Evolutionary conservation across 2,797 vertebrate species (phyloP), one percentile per base, ranked within the genome.

Genomic region (Rhodeus uyekii): DNA sequence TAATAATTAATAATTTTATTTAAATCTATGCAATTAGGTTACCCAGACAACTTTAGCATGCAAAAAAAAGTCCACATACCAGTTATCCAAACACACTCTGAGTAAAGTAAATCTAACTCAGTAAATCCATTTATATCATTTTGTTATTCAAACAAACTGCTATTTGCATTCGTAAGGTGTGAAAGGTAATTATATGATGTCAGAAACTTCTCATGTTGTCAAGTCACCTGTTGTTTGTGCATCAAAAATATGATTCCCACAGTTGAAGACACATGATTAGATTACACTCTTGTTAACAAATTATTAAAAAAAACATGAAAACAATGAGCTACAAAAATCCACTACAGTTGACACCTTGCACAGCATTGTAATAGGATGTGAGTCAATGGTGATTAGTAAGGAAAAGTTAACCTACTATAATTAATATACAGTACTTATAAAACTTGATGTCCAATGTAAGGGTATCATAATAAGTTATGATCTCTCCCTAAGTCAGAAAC

Each of bases 191-290:
- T 75, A 79, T 76, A 60, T 36, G 24, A 12, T 78, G 75, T 44
- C 36, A 46, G 61, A 55, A 53, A n/a, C 58, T 19, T 60, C 78
- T 78, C 27, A 74, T 69, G 46, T 78, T 48, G 77, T 50, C 44
- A 67, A 63, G 72, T 42, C 39, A 58, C 22, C 14, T 74, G 65
- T 83, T 85, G 78, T 85, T 87, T 85, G 63, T 44, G 63, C 72
- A 78, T 85, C 74, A 87, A 69, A 78, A 78, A 83, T 77, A 81
- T 78, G 63, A 84, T 86, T 69, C 71, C 16, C 50, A 24, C 61
- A 72, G 42, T 67, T 72, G 82, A 76, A 79, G 48, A 67, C 58
- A 42, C 38, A 58, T 34, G 75, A 86, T 82, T 84, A 19, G 50
- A 60, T 39, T 75, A 75, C 27, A 55, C n/a, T 55, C 19, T 42